Conservation (phyloP, 2,888 invertebrate species). For the Drosophila setosimentum region DNA sequence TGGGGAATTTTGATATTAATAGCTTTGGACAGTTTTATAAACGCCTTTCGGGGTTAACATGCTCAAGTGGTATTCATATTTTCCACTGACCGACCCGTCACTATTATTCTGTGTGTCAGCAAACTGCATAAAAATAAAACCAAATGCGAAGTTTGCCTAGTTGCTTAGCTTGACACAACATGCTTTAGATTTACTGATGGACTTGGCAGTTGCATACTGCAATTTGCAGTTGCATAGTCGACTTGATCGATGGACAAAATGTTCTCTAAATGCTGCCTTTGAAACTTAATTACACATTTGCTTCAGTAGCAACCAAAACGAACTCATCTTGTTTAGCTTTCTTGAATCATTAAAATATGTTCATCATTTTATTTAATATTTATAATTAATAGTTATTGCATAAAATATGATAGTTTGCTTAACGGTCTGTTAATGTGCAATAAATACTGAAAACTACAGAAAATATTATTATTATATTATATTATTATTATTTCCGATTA, state of each 20-base stretch:
- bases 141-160: constrained; percentile 10
- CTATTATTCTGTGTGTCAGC: constrained; percentile 70
- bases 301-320: background rate
- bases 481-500: no score
- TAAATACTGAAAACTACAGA: no score
- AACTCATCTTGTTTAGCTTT: background rate
- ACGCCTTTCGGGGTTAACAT: constrained; percentile 82
- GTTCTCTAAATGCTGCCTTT: background rate
- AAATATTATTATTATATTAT: no score
- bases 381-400: no score
- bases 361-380: no score
- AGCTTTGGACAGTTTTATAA: constrained; percentile 82
- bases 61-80: constrained; percentile 81
- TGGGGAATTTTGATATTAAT: constrained; percentile 80
- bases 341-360: no score
- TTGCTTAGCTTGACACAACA: constrained; percentile 16
- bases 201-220: background rate
- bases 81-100: constrained; percentile 82
- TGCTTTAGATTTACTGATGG: constrained; percentile 31
- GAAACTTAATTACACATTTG: background rate
- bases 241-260: background rate
- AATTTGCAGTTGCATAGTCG: background rate
- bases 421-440: no score
- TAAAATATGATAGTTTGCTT: no score
- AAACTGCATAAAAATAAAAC: constrained; percentile 18